These are phyloP conservation scores for Serranus cabrilla DNA, from an alignment of 2,797 vertebrate genomes.

Conservation along the genomic window DNA sequence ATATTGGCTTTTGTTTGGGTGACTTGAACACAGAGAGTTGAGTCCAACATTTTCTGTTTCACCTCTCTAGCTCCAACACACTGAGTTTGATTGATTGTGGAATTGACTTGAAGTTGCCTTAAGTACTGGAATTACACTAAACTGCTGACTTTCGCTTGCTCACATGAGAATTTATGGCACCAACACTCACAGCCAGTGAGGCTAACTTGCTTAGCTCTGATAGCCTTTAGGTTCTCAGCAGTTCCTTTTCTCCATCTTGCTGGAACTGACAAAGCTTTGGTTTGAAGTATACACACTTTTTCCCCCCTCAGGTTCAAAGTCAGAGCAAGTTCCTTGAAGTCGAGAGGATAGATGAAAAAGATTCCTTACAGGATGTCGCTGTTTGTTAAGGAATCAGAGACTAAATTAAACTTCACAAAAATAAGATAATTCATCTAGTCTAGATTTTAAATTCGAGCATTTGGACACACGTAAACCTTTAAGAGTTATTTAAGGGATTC, in stretches of 20 bases:
- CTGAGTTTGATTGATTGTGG: slow-evolving; percentile 46
- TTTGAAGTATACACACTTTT: slow-evolving; percentile 28
- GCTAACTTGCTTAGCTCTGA: slow-evolving; percentile 31
- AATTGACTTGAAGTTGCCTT: slow-evolving; percentile 56
- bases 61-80: slow-evolving; percentile 23
- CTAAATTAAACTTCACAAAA: not conserved
- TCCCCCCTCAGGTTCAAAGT: slow-evolving; percentile 6
- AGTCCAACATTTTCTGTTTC: slow-evolving; percentile 24
- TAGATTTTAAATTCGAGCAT: slow-evolving; percentile 9
- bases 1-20: slow-evolving; percentile 9
- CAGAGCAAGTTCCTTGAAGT: slow-evolving; percentile 15
- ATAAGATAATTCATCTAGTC: not conserved
- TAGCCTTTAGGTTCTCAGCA: slow-evolving; percentile 36
- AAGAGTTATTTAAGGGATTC: not conserved
- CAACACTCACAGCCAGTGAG: slow-evolving; percentile 18
- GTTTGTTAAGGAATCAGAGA: slow-evolving; percentile 11
- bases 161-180: slow-evolving; percentile 50
- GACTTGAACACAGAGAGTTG: slow-evolving; percentile 18
- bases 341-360: not conserved
- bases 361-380: not conserved
- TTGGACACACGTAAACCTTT: not conserved
- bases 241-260: slow-evolving; percentile 12
- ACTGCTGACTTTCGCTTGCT: slow-evolving; percentile 60
- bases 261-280: slow-evolving; percentile 33
- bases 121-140: slow-evolving; percentile 52